Evolutionary conservation across 2,888 invertebrate genomes (phyloP).

Genomic region (Acanthopleura granulata): DNA sequence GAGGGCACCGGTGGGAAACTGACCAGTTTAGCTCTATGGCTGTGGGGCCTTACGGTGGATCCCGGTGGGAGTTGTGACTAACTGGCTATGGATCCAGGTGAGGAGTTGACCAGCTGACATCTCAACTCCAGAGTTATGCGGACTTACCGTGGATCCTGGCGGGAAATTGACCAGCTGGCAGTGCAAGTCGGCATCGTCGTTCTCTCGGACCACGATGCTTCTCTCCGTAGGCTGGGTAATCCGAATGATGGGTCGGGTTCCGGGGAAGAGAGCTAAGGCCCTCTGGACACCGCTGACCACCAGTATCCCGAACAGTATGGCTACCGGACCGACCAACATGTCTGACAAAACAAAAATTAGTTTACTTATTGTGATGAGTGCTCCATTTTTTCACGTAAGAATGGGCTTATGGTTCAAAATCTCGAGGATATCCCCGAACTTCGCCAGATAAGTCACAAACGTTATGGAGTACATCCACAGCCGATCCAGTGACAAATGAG

Average conservation of each 20-base stretch:
- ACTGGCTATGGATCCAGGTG: not conserved
- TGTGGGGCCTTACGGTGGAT: not conserved
- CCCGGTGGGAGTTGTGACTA: not conserved
- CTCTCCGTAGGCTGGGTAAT: not conserved
- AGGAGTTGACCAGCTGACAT: not conserved
- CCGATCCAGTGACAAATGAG: too few species aligned
- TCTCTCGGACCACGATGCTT: not conserved
- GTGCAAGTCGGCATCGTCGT: not conserved
- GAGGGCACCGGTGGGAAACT: not conserved
- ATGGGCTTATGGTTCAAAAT: too few species aligned
- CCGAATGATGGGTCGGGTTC: not conserved
- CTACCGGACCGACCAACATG: not conserved
- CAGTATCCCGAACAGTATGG: not conserved
- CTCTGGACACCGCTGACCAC: not conserved
- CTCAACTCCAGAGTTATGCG: not conserved
- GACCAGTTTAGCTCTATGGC: not conserved
- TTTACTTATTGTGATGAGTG: not conserved
- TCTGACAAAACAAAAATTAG: not conserved
- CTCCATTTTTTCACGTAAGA: too few species aligned
- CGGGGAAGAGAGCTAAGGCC: not conserved
- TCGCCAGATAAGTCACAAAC: too few species aligned
- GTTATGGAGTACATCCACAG: too few species aligned
- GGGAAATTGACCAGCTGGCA: slow-evolving; percentile 1
- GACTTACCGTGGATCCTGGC: slow-evolving; percentile 1
- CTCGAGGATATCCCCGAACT: too few species aligned